Evolutionary conservation across 2,113 vertebrate species (phyloP), one percentile per base, ranked within the genome.

Genomic region (Xenus cinereus): DNA sequence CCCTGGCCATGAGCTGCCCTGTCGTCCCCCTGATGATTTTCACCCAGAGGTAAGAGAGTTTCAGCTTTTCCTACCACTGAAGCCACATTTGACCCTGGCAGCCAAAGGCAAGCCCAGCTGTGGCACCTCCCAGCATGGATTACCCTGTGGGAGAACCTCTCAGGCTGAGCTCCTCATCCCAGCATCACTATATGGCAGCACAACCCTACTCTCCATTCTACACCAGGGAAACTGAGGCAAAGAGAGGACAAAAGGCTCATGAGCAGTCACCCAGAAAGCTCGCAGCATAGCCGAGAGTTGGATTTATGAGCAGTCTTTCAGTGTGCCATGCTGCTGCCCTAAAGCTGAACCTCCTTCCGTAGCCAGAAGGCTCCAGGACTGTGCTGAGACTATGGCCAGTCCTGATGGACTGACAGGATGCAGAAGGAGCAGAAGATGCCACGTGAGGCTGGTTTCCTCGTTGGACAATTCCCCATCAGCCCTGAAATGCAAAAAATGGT

Each of bases 301-400:
- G 17, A 46, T 72, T 84, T 35, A 14, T 46, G 15, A 12, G 41
- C 6, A 30, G 20, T 59, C 56, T 90, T 54, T 46, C 37, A 43
- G 43, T 4, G 4, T 5, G 18, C 6, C 27, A 33, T 8, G 18
- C 68, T 66, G 18, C 45, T 89, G 50, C 46, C 27, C 69, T 66
- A 41, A 82, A 59, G 32, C 33, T n/a, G 24, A 53, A 54, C 12
- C 12, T 87, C 21, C 30, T 54, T 63, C 51, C 24, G 2, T 2
- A 73, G 54, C 21, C 48, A 60, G 63, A 68, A 64, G 50, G 35
- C 35, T 91, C 17, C 35, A 64, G 63, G 37, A 9, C 10, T 7
- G 30, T 50, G 11, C 28, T 1, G 2, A 62, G 48, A 33, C 7
- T 17, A 17, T 0, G 0, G 28, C 8, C 0, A 0, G 23, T 21